Evolutionary conservation across 2,888 invertebrate species (phyloP).

Genomic region (Rambutsinella grinnellia): DNA sequence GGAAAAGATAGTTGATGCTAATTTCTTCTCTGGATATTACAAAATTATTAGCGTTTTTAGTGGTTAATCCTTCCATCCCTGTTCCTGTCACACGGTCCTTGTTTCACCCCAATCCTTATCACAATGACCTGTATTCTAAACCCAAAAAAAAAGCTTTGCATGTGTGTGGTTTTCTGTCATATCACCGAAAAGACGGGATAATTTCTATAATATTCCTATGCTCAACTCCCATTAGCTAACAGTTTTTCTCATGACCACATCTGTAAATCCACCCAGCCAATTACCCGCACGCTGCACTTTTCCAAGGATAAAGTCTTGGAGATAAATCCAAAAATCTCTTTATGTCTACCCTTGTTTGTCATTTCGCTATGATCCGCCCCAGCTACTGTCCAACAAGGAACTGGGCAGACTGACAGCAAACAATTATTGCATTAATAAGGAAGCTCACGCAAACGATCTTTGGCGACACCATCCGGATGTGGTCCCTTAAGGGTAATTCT

Average conservation of each 20-base stretch:
- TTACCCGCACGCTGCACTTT: slow-evolving; percentile 40
- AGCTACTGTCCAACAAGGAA: neutral
- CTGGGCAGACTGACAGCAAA: slow-evolving; percentile 16
- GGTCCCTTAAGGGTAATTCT: slow-evolving; percentile 49
- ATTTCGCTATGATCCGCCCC: slow-evolving; percentile 13
- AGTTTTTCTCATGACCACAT: slow-evolving; percentile 49
- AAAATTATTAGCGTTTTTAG: too few species aligned
- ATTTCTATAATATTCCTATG: slow-evolving; percentile 36
- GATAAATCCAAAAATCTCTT: too few species aligned
- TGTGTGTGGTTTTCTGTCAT: slow-evolving; percentile 42
- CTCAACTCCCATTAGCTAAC: slow-evolving; percentile 36
- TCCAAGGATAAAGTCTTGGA: too few species aligned
- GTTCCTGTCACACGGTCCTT: too few species aligned
- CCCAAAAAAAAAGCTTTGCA: too few species aligned
- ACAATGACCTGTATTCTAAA: too few species aligned
- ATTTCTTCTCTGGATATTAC: neutral
- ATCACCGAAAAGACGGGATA: slow-evolving; percentile 1
- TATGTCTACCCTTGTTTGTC: slow-evolving; percentile 29
- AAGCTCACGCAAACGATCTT: slow-evolving; percentile 40
- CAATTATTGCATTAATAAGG: slow-evolving; percentile 22
- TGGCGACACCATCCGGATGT: slow-evolving; percentile 48
- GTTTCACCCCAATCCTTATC: too few species aligned
- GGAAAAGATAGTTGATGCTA: neutral
- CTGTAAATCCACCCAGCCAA: slow-evolving; percentile 41
- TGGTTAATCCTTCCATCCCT: too few species aligned